Conservation (phyloP, 2,797 vertebrate species). For the Pachyuromys duprasi region DNA sequence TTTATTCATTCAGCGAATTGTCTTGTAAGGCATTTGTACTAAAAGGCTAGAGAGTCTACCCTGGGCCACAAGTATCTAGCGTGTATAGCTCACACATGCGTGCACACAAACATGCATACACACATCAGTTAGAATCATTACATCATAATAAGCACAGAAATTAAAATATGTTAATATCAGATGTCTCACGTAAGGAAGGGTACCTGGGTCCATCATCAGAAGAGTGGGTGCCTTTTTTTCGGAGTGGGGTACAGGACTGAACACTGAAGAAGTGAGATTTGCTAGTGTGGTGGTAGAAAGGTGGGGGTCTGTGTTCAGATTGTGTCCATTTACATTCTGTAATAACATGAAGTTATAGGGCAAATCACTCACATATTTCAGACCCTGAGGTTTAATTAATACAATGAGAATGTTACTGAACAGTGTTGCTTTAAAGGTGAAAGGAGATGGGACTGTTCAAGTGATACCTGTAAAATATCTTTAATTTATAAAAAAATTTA, state of each 20-base stretch:
- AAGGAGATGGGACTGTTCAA: neutral
- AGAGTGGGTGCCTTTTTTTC: neutral
- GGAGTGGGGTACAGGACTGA: neutral
- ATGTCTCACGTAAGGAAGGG: neutral
- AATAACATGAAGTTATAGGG: neutral
- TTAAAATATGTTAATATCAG: neutral
- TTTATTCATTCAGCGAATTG: conserved; percentile 31
- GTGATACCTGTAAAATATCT: neutral
- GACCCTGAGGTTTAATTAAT: neutral
- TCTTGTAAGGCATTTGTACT: neutral
- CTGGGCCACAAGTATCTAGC: neutral
- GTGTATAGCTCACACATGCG: too few species aligned
- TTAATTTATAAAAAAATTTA: conserved; percentile 12
- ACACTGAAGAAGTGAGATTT: neutral
- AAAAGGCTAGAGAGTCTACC: neutral
- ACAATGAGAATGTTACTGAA: neutral
- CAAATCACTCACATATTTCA: conserved; percentile 11
- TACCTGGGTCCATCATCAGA: neutral
- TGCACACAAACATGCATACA: neutral
- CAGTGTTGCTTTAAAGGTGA: conserved; percentile 58
- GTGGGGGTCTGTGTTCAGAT: neutral
- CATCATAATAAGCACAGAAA: neutral
- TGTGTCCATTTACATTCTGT: neutral
- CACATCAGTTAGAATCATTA: neutral
- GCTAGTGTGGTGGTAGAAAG: neutral